Base-by-base conservation (phyloP, 2,888 invertebrate genomes). In the Pollenia griseotomentosa region DNA sequence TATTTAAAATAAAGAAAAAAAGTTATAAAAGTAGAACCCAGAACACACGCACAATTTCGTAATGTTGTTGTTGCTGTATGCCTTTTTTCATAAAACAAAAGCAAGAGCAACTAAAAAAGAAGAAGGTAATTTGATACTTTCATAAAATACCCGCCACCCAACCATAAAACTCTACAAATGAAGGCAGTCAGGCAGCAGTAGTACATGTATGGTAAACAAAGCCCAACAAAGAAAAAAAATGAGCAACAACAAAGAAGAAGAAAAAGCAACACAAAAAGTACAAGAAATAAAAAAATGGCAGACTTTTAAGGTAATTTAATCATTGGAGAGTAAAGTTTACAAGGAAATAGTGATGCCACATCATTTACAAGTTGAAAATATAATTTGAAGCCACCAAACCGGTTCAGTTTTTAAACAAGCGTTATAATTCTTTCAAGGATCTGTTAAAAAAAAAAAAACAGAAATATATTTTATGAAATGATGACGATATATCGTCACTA, bases 141-240 rank as follows among this genome's bases (percentile, higher is more conserved):
- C 89, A 89, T 91, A 90, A 91, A 92, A 92, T 91, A 91, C 91
- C 91, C 92, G 91, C 91, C 92, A 91, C 91, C 92, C 92, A 92
- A 91, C 91, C 92, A 92, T 91, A 90, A 91, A 92, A 91, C 91
- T 91, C 91, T 89, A 90, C 92, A 92, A 91, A 91, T 91, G 90
- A 91, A 88, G 78, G 84, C 87, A 87, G 81, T 82, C 87, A 87
- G 87, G 71, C 87, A 87, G 87, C 87, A 87, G 84, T 78, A 87
- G 78, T 73, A 87, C 81, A 87, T 85, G 79, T 33, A 73, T 79
- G 84, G 61, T 48, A 80, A 85, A 88, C 89, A 89, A 90, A 87
- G 90, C 87, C 83, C 85, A 81, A 88, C 79, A 85, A 68, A 53
- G 88, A 89, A 88, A 84, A 81, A 88, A 88, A 87, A 71, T 88